Percentiles rank a stretch among this genome's conserved stretches.
Evolutionary conservation across 2,888 invertebrate species (phyloP).

Genomic region (Sinhomidia bicolor): DNA sequence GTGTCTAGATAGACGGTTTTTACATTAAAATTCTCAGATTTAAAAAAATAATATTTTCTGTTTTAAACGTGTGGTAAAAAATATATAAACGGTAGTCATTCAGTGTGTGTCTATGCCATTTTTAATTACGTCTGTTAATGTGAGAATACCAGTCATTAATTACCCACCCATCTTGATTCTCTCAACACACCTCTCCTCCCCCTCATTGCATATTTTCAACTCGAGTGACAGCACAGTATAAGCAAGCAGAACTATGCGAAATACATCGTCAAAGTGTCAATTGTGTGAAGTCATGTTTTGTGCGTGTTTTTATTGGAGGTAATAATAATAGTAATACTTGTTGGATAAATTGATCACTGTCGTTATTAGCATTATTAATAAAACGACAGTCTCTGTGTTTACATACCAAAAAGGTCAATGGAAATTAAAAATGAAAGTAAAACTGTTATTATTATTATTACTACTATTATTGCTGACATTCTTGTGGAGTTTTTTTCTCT

Average conservation of each 20-base stretch:
- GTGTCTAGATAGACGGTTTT: too few species aligned
- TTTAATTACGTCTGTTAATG: constrained; percentile 32
- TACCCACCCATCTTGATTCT: neutral
- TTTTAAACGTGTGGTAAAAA: neutral
- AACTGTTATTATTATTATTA: neutral
- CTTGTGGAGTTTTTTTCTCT: neutral
- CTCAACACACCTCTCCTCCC: neutral
- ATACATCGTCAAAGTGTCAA: constrained; percentile 63
- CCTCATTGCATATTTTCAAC: neutral
- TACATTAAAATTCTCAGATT: too few species aligned
- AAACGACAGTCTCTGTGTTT: neutral
- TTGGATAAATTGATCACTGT: neutral
- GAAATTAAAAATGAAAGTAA: constrained; percentile 47
- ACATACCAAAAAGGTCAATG: constrained; percentile 15
- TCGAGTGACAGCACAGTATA: neutral
- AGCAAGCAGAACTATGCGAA: constrained; percentile 55
- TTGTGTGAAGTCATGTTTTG: constrained; percentile 73
- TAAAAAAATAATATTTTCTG: too few species aligned
- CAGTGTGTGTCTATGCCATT: neutral
- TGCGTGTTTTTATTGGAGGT: constrained; percentile 74
- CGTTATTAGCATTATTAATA: neutral
- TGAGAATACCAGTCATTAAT: constrained; percentile 40
- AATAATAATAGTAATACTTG: constrained; percentile 35
- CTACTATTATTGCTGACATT: neutral
- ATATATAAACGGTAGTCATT: constrained; percentile 1